A percentile compares a stretch with the other conserved stretches of the same genome.
These are phyloP conservation scores for Sepiola atlantica DNA, from an alignment of 2,888 invertebrate species.

Conservation along the genomic window DNA sequence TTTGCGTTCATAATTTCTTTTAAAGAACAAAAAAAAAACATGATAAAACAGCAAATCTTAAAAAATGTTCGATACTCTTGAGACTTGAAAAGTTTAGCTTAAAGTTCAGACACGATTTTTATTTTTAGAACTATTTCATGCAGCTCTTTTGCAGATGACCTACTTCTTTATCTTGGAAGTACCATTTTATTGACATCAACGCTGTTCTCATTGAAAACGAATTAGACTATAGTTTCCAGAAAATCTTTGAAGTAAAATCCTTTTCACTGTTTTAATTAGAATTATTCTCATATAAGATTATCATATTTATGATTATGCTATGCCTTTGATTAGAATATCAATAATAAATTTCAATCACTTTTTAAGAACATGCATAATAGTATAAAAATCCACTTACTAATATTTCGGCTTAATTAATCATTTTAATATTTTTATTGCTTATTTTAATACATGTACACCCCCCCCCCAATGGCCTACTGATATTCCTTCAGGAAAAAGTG, in stretches of 20 bases:
- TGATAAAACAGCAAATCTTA: not conserved
- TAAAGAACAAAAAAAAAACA: not conserved
- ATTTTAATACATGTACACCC: no score
- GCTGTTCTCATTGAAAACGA: not conserved
- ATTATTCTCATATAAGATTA: not conserved
- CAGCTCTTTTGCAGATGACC: not conserved
- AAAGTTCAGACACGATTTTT: not conserved
- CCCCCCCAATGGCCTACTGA: no score
- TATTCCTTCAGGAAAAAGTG: no score
- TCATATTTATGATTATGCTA: not conserved
- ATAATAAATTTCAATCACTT: not conserved
- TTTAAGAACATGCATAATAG: not conserved
- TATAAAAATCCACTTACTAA: not conserved
- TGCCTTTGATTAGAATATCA: not conserved
- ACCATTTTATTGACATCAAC: not conserved
- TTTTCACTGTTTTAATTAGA: not conserved
- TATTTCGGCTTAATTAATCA: not conserved
- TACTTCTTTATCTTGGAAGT: not conserved
- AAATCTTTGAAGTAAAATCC: not conserved
- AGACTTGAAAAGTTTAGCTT: not conserved
- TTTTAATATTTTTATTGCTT: no score
- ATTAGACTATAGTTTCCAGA: not conserved
- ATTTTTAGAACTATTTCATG: not conserved
- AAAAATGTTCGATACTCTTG: not conserved
- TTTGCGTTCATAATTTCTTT: not conserved